These are phyloP conservation scores for Corythornis madagascariensis DNA, from an alignment of 2,113 vertebrate genomes.

Conservation along the genomic window DNA sequence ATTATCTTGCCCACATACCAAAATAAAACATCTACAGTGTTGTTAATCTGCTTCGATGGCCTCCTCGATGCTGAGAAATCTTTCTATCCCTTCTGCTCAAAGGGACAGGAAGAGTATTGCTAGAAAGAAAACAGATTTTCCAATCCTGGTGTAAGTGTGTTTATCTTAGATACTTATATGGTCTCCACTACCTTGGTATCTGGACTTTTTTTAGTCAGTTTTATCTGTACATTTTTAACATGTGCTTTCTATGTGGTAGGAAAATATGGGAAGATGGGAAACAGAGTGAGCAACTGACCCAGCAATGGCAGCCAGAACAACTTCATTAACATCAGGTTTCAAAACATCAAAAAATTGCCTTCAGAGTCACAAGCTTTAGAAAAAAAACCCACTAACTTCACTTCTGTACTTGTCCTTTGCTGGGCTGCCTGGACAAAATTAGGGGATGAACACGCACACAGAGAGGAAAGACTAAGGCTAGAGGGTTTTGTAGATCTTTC, in stretches of 20 bases:
- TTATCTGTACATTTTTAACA: not conserved
- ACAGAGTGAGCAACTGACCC: not conserved
- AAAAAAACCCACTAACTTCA: not conserved
- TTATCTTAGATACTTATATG: not conserved
- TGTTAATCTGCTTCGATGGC: slow-evolving; percentile 4
- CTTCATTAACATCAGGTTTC: not conserved
- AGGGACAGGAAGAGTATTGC: not conserved
- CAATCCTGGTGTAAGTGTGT: not conserved
- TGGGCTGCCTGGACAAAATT: not conserved
- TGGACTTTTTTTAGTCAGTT: not conserved
- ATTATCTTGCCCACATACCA: slow-evolving; percentile 4
- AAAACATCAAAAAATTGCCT: not conserved
- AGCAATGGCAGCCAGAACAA: not conserved
- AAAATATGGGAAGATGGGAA: slow-evolving; percentile 8
- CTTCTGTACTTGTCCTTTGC: not conserved
- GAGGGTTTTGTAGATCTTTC: not conserved
- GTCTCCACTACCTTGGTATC: not conserved
- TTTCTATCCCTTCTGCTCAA: not conserved
- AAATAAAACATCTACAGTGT: not conserved
- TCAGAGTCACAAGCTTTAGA: not conserved
- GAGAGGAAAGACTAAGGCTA: not conserved
- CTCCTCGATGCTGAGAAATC: not conserved
- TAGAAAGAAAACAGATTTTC: slow-evolving; percentile 17
- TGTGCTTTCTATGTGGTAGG: not conserved
- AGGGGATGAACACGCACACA: too few species aligned